phyloP scores from a whole-genome alignment of 2,113 vertebrate species.

The Gallinago jamesoni region DNA sequence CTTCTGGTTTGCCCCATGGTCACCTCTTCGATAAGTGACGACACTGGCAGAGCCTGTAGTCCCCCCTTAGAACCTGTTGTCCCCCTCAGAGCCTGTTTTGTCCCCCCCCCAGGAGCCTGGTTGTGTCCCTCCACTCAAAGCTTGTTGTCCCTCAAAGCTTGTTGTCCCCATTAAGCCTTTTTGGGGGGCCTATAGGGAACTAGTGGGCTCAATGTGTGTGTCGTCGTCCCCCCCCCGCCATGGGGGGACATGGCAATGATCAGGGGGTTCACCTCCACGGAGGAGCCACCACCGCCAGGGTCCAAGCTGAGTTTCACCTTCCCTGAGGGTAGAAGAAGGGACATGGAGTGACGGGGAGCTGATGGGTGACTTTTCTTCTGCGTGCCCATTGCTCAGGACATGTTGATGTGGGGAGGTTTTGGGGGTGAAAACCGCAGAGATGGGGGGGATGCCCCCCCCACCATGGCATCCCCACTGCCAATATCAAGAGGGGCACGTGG shows the following conservation, averaged over 20 bases:
- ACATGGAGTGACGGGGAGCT: accelerated
- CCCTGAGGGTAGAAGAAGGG: background rate
- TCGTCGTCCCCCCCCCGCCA: no score
- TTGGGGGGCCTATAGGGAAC: background rate
- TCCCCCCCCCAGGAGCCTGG: background rate
- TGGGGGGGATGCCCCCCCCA: no score
- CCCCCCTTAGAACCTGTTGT: background rate
- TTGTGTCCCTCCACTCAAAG: no score
- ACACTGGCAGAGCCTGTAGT: no score
- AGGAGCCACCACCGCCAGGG: background rate
- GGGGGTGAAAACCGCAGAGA: background rate
- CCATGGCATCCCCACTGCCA: accelerated
- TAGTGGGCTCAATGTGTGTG: background rate
- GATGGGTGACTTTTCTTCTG: background rate
- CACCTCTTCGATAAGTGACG: no score
- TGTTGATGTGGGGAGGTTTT: background rate
- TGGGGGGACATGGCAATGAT: background rate
- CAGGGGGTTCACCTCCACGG: background rate
- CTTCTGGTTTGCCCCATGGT: no score
- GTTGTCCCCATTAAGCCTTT: background rate
- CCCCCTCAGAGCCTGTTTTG: background rate
- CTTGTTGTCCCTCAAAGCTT: no score
- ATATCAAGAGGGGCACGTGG: background rate
- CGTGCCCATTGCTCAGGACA: background rate
- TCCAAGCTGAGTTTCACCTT: background rate